Evolutionary conservation across 2,113 vertebrate genomes (phyloP).

Genomic region (Solea solea): DNA sequence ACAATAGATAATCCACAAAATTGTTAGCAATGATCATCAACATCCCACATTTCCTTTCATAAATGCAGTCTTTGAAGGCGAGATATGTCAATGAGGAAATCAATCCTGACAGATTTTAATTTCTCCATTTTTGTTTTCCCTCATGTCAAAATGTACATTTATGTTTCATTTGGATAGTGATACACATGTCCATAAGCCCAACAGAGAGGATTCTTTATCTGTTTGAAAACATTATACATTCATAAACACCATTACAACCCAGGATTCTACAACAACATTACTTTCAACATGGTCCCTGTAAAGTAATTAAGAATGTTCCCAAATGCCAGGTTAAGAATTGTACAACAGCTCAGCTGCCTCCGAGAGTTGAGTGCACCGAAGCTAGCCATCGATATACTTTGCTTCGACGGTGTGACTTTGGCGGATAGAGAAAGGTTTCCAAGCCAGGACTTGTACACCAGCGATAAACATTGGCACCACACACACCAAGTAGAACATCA

Average conservation of each 20-base stretch:
- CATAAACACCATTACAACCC: neutral
- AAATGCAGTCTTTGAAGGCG: too few species aligned
- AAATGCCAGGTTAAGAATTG: neutral
- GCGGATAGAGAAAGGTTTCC: slow-evolving; percentile 88
- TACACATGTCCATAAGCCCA: too few species aligned
- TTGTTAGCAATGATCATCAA: neutral
- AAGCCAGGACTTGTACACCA: slow-evolving; percentile 82
- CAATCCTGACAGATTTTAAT: neutral
- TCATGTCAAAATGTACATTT: too few species aligned
- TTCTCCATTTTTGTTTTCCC: too few species aligned
- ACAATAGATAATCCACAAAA: too few species aligned
- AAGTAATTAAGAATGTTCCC: neutral
- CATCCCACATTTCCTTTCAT: neutral
- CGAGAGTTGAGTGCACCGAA: neutral
- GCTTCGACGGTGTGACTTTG: slow-evolving; percentile 80
- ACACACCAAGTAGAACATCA: slow-evolving; percentile 90
- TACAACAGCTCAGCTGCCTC: neutral
- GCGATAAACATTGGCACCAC: slow-evolving; percentile 85
- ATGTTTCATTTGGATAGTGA: too few species aligned
- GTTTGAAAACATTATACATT: too few species aligned
- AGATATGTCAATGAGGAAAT: too few species aligned
- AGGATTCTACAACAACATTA: neutral
- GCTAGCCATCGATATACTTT: slow-evolving; percentile 72
- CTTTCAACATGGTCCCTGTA: neutral
- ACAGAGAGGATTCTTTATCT: too few species aligned